Percentiles rank a stretch among this genome's conserved stretches.
Conservation (phyloP, 2,113 vertebrate species). For the Hyla sarda region DNA sequence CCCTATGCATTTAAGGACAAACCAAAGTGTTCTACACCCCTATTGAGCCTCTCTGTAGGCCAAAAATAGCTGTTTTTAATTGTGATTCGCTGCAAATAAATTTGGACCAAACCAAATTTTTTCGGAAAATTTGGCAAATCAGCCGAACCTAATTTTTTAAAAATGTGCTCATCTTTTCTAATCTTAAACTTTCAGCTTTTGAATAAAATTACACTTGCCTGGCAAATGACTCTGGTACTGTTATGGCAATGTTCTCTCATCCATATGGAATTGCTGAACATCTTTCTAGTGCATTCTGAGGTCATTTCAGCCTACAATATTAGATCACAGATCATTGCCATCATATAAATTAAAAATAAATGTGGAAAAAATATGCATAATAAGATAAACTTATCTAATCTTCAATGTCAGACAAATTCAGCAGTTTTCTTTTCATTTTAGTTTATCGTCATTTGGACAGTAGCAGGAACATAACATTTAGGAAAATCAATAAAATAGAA, state of each 20-base stretch:
- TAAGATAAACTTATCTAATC: neutral
- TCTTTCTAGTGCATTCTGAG: neutral
- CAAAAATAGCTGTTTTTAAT: too few relatives aligned
- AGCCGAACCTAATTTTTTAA: too few relatives aligned
- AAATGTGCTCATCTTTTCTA: too few relatives aligned
- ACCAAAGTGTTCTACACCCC: too few relatives aligned
- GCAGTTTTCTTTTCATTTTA: neutral
- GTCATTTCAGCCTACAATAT: neutral
- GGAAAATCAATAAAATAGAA: slow-evolving; percentile 13
- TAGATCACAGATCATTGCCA: neutral
- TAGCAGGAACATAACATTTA: neutral
- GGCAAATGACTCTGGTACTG: neutral
- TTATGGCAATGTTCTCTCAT: neutral
- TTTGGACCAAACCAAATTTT: too few relatives aligned
- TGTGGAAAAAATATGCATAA: neutral
- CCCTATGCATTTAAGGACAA: too few relatives aligned
- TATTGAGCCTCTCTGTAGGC: too few relatives aligned
- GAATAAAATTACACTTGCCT: neutral
- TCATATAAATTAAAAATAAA: neutral
- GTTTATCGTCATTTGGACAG: slow-evolving; percentile 7
- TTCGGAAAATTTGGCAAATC: too few relatives aligned
- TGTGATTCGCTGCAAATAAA: too few relatives aligned
- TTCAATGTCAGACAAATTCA: neutral
- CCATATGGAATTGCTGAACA: neutral
- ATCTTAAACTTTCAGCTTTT: neutral